Evolutionary conservation across 2,888 invertebrate genomes (phyloP).

Genomic region (Agrilus biguttatus): DNA sequence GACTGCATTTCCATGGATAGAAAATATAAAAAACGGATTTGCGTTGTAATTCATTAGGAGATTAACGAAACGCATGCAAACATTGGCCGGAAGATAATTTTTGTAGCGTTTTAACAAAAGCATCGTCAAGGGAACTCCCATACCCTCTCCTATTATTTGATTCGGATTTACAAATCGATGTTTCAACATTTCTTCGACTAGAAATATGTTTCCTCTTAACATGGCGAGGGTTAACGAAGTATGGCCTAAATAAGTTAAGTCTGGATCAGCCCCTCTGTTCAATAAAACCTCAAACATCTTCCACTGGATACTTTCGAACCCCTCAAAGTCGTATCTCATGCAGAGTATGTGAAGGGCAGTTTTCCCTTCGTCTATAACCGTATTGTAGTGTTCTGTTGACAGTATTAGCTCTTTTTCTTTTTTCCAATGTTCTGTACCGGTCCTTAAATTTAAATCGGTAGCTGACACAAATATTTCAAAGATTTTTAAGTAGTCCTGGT

Average conservation of each 20-base stretch:
- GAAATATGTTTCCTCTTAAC: slow-evolving; percentile 19
- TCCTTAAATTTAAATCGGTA: slow-evolving; percentile 19
- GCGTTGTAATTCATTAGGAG: slow-evolving; percentile 15
- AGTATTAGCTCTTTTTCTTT: slow-evolving; percentile 14
- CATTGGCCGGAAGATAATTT: slow-evolving; percentile 12
- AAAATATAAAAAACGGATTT: slow-evolving; percentile 20
- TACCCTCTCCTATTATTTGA: slow-evolving; percentile 16
- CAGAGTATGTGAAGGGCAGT: slow-evolving; percentile 25
- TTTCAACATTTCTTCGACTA: slow-evolving; percentile 18
- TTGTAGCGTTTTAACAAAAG: slow-evolving; percentile 20
- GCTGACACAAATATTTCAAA: slow-evolving; percentile 15
- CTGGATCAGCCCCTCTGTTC: no score
- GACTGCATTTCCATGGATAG: slow-evolving; percentile 18
- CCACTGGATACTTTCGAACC: no score
- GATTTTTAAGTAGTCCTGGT: slow-evolving; percentile 14
- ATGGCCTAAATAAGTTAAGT: slow-evolving; percentile 21
- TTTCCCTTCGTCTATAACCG: slow-evolving; percentile 19
- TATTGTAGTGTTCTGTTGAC: slow-evolving; percentile 9
- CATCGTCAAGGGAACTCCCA: slow-evolving; percentile 25
- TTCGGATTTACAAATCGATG: slow-evolving; percentile 18
- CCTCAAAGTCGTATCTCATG: slow-evolving; percentile 22
- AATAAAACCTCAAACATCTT: no score
- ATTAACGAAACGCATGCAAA: slow-evolving; percentile 15
- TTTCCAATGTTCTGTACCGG: slow-evolving; percentile 19
- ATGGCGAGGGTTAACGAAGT: slow-evolving; percentile 25